phyloP scores from a whole-genome alignment of 1,140 invertebrate genomes.

The Triops cancriformis region DNA sequence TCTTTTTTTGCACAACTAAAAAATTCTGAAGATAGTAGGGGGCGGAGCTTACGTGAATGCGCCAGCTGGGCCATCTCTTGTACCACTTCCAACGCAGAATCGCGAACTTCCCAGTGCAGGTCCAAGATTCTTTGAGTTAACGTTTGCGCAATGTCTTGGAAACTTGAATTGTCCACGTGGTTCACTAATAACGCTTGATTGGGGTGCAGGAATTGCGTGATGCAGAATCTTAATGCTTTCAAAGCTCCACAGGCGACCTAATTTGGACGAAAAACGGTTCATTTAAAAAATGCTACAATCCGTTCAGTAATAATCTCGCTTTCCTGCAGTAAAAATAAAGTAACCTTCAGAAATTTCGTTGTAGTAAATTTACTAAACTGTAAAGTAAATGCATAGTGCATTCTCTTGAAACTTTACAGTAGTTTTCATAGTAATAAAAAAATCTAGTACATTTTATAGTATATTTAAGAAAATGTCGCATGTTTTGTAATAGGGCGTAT shows the following conservation, averaged over 20 bases:
- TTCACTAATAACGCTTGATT: constrained; percentile 49
- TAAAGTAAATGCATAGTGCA: too few species aligned
- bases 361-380: too few species aligned
- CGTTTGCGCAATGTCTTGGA: constrained; percentile 53
- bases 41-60: constrained; percentile 50
- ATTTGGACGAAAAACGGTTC: too few species aligned
- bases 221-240: constrained; percentile 24
- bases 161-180: constrained; percentile 49
- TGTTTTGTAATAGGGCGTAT: too few species aligned
- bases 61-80: constrained; percentile 55
- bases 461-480: too few species aligned
- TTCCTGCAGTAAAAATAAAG: too few species aligned
- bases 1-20: background rate
- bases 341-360: too few species aligned
- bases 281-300: constrained; percentile 11
- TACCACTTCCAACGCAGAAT: constrained; percentile 60
- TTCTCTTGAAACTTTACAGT: too few species aligned
- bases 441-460: too few species aligned
- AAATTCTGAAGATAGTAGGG: background rate
- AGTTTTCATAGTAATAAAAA: too few species aligned
- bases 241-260: constrained; percentile 24
- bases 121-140: constrained; percentile 60
- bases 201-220: constrained; percentile 25
- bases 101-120: constrained; percentile 61
- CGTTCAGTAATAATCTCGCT: too few species aligned